These are phyloP conservation scores for Centrocercus urophasianus DNA, from an alignment of 2,113 vertebrate species.

Conservation along the genomic window DNA sequence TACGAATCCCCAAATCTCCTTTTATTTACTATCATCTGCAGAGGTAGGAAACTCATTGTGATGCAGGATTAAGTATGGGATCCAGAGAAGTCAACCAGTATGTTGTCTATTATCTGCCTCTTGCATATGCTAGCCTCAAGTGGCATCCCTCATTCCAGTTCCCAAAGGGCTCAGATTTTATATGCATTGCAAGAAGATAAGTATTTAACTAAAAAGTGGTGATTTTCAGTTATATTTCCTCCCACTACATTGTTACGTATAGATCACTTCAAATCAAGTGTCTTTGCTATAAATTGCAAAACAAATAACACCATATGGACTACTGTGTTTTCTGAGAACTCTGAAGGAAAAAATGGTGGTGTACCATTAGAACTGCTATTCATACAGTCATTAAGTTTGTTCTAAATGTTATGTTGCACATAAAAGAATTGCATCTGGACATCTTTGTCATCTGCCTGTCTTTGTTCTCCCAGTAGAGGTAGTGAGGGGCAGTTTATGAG, in stretches of 20 bases:
- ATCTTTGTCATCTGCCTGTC: background rate
- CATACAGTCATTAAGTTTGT: background rate
- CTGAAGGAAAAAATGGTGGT: background rate
- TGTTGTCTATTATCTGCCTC: rapidly evolving
- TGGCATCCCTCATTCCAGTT: background rate
- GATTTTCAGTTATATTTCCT: background rate
- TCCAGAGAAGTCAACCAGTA: background rate
- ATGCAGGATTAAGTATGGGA: background rate
- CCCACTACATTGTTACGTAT: background rate
- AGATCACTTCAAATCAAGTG: background rate
- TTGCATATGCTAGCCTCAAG: background rate
- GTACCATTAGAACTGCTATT: background rate
- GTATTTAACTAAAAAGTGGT: background rate
- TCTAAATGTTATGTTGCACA: background rate
- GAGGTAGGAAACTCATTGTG: background rate
- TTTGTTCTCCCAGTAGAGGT: background rate
- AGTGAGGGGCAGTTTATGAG: background rate
- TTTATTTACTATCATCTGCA: background rate
- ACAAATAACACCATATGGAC: background rate
- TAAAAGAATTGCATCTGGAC: background rate
- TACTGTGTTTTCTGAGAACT: background rate
- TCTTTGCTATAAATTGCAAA: background rate
- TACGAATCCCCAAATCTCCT: background rate
- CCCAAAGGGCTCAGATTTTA: background rate
- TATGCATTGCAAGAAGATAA: background rate